These are phyloP conservation scores for Papilio machaon DNA, from an alignment of 1,140 invertebrate genomes.

Conservation along the genomic window DNA sequence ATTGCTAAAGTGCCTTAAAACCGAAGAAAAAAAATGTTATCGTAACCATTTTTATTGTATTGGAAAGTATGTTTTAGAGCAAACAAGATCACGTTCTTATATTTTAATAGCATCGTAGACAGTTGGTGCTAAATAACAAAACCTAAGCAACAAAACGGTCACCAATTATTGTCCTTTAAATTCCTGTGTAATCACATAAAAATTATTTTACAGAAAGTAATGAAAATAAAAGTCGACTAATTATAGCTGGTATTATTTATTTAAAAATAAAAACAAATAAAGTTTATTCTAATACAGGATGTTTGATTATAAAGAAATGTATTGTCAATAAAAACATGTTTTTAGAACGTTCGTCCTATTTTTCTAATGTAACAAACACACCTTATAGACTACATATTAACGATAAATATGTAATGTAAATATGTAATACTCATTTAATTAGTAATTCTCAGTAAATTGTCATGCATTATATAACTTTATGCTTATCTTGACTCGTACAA, in stretches of 20 bases:
- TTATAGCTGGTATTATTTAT: background rate
- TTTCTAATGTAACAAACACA: background rate
- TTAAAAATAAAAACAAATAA: slow-evolving; percentile 11
- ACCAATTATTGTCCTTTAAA: too few species aligned
- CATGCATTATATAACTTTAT: background rate
- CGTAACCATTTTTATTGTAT: too few species aligned
- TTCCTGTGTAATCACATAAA: background rate
- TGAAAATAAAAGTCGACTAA: background rate
- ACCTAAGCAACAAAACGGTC: too few species aligned
- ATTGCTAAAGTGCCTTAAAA: too few species aligned
- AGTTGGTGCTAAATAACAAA: too few species aligned
- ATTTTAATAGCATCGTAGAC: too few species aligned
- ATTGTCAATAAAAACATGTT: background rate
- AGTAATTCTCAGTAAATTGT: slow-evolving; percentile 2
- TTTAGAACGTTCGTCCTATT: background rate
- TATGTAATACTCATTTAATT: background rate
- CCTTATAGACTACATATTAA: background rate
- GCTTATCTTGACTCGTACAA: background rate
- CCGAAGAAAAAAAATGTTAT: too few species aligned
- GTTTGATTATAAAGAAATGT: background rate
- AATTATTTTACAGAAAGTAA: too few species aligned
- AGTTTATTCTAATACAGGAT: background rate
- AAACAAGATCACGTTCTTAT: too few species aligned
- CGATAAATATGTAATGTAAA: background rate
- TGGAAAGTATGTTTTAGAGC: too few species aligned